Evolutionary conservation across 2,113 vertebrate genomes (phyloP).

Genomic region (Trogon melanurus): DNA sequence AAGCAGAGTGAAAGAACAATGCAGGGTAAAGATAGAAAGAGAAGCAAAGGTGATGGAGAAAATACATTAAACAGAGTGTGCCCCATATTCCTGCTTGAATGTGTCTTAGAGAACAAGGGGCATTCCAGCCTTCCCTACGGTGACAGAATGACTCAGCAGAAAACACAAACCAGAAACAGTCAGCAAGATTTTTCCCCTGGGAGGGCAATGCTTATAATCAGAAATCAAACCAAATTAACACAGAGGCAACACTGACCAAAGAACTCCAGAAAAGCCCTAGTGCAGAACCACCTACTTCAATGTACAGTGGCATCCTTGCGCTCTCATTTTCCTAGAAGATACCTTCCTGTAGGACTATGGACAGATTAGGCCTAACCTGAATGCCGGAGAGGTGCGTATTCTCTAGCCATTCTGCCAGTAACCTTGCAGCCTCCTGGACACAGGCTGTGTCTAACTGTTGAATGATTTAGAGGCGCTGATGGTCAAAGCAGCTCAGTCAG

Average conservation of each 20-base stretch:
- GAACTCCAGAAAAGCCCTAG: neutral
- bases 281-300: neutral
- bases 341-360: neutral
- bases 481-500: neutral
- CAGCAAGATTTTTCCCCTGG: neutral
- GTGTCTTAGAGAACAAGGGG: neutral
- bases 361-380: neutral
- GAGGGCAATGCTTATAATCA: neutral
- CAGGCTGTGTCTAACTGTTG: neutral
- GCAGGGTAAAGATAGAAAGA: neutral
- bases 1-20: neutral
- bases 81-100: neutral
- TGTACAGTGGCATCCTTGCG: neutral
- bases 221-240: slow-evolving; percentile 24
- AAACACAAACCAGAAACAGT: neutral
- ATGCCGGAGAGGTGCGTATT: neutral
- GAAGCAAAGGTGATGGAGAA: neutral
- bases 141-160: neutral
- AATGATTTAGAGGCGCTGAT: neutral
- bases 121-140: rapidly evolving
- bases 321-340: neutral
- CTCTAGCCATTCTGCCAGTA: neutral
- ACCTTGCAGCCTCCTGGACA: neutral
- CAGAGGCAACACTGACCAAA: neutral
- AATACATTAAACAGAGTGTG: neutral